Conservation (phyloP, 2,888 invertebrate genomes). For the Anthrax anthrax region DNA sequence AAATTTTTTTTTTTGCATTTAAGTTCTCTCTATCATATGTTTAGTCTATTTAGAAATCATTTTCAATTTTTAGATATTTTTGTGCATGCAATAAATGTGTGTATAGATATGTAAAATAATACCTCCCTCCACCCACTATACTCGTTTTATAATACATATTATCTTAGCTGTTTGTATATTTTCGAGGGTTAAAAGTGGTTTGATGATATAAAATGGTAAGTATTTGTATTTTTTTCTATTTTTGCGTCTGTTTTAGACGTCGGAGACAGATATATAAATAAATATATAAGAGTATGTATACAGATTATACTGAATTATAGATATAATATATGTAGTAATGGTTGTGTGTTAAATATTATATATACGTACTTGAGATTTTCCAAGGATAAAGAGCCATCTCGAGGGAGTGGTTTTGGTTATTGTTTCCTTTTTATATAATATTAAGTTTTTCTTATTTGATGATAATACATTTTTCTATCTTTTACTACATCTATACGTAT, state of each 20-base stretch:
- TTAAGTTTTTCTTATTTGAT: neutral
- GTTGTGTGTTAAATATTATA: too few relatives aligned
- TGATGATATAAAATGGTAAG: neutral
- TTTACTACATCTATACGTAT: neutral
- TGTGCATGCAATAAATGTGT: neutral
- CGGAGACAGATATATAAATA: conserved; percentile 8
- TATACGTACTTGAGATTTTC: conserved; percentile 3
- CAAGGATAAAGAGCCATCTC: conserved; percentile 8
- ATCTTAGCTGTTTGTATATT: too few relatives aligned
- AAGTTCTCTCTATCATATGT: conserved; percentile 8
- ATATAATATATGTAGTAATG: neutral
- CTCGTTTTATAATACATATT: too few relatives aligned
- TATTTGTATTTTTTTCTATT: conserved; percentile 1
- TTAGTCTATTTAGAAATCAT: neutral
- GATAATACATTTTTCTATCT: neutral
- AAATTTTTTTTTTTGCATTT: neutral
- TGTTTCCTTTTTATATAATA: conserved; percentile 8
- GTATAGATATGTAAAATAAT: neutral
- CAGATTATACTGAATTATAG: too few relatives aligned
- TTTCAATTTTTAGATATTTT: too few relatives aligned
- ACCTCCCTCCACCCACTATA: conserved; percentile 1
- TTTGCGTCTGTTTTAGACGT: conserved; percentile 9
- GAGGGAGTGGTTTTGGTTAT: conserved; percentile 13
- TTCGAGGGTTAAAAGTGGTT: conserved; percentile 3
- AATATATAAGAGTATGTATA: too few relatives aligned